Percentiles rank a stretch among this genome's conserved stretches.
Conservation (phyloP, 2,113 vertebrate species). For the Cochlearius cochlearius region DNA sequence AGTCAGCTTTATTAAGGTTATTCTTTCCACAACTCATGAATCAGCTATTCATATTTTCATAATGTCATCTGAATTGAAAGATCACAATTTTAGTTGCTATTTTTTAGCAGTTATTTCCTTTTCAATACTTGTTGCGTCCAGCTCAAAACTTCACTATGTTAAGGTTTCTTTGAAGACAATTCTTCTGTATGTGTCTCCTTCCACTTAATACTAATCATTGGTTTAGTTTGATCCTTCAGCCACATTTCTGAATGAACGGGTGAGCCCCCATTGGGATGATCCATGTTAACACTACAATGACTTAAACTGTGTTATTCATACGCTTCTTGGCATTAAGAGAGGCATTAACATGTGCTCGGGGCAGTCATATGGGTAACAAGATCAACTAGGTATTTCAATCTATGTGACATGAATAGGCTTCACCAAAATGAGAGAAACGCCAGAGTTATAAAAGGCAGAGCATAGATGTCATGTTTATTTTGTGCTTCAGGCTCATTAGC, state of each 20-base stretch:
- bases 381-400: neutral
- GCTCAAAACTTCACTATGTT: neutral
- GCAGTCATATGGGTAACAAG: neutral
- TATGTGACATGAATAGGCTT: neutral
- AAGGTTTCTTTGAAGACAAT: neutral
- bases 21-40: neutral
- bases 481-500: neutral
- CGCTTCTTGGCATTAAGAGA: neutral
- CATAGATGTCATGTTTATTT: slow-evolving; percentile 18
- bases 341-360: neutral
- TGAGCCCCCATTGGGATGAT: neutral
- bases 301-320: neutral
- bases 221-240: neutral
- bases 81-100: neutral
- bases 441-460: neutral
- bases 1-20: neutral
- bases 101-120: neutral
- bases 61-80: neutral
- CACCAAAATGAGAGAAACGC: slow-evolving; percentile 4
- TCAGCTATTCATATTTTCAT: neutral
- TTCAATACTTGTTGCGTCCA: neutral
- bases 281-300: neutral
- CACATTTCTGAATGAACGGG: neutral
- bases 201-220: neutral
- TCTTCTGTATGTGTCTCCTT: neutral